Percentiles rank a stretch among this genome's conserved stretches.
Evolutionary conservation across 2,113 vertebrate genomes (phyloP).

Genomic region (Hemiscyllium ocellatum): DNA sequence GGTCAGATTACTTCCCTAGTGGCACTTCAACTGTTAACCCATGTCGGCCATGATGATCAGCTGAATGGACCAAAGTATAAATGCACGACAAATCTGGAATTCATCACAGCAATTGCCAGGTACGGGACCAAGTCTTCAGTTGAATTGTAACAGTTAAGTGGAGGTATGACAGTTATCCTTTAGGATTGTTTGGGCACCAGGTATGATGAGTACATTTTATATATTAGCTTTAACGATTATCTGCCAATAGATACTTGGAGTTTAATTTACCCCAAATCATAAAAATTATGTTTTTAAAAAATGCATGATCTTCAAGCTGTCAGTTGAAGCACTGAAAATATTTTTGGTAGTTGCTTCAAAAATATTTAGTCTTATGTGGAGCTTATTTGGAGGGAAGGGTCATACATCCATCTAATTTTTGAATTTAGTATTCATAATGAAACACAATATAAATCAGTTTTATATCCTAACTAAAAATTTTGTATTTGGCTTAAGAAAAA

Average conservation of each 20-base stretch:
- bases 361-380: background rate
- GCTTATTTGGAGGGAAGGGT: background rate
- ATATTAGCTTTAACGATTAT: background rate
- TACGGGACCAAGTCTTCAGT: constrained; percentile 43
- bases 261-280: background rate
- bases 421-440: background rate
- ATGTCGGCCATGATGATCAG: constrained; percentile 83
- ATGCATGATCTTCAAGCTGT: background rate
- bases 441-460: background rate
- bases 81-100: constrained; percentile 86
- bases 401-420: background rate
- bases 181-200: background rate
- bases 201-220: background rate
- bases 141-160: background rate
- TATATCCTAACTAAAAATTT: background rate
- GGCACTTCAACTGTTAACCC: constrained; percentile 78
- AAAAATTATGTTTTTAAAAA: background rate
- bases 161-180: background rate
- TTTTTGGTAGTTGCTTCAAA: background rate
- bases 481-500: background rate
- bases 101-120: constrained; percentile 85
- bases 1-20: constrained; percentile 87
- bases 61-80: constrained; percentile 90
- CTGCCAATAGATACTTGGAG: background rate
- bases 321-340: background rate